These are phyloP conservation scores for Stegodyphus dumicola DNA, from an alignment of 1,140 invertebrate species.

Conservation along the genomic window DNA sequence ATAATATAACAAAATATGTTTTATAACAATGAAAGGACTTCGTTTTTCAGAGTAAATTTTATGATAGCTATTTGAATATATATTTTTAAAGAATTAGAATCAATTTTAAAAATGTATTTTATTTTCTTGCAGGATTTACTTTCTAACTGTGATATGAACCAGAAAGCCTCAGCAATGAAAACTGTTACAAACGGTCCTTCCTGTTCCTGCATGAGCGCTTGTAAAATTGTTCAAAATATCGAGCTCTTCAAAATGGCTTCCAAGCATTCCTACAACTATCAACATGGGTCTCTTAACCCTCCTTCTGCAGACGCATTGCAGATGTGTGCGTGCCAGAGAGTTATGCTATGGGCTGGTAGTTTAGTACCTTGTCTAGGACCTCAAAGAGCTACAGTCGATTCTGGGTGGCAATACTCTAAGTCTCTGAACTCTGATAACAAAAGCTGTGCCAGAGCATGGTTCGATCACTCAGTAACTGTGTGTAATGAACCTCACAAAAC, in stretches of 20 bases:
- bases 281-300: slow-evolving; percentile 9
- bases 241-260: slow-evolving; percentile 57
- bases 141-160: slow-evolving; percentile 55
- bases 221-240: slow-evolving; percentile 50
- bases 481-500: slow-evolving; percentile 41
- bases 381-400: not conserved
- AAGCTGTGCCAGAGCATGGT: slow-evolving; percentile 3
- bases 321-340: slow-evolving; percentile 57
- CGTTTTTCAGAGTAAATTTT: no score
- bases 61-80: no score
- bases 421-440: not conserved
- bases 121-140: slow-evolving; percentile 29
- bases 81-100: no score
- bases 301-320: slow-evolving; percentile 12
- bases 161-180: slow-evolving; percentile 41
- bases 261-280: slow-evolving; percentile 44
- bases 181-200: slow-evolving; percentile 37
- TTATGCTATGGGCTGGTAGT: slow-evolving; percentile 59
- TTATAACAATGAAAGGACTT: no score
- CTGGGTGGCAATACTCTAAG: slow-evolving; percentile 32
- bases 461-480: slow-evolving; percentile 1
- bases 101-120: not conserved
- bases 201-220: slow-evolving; percentile 57
- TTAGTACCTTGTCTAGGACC: slow-evolving; percentile 52
- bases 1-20: no score